Base-by-base conservation (phyloP, 2,888 invertebrate genomes). In the Troides helena region DNA sequence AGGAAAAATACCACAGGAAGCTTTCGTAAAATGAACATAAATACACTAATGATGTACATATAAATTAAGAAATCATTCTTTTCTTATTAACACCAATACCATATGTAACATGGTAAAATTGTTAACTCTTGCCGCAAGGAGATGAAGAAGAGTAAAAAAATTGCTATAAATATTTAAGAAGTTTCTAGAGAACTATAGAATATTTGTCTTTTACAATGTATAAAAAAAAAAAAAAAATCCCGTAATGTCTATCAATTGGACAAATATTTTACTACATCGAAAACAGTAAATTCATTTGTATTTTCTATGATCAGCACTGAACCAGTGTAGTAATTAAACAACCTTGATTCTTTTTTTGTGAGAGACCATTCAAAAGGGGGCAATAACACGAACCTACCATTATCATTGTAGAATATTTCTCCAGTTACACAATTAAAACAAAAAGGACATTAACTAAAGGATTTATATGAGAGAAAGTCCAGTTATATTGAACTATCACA, bases 1-100 rank as follows among this genome's bases (percentile, higher is more conserved):
- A 81, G 96, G 96, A 23, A 95, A 95, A 81, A 96, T 98, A 86
- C 98, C 98, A 2, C 93, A 95, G 0, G 96, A 96, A 84, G 98
- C 98, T 17, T 97, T 97, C 87, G 89, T 94, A 14, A 96, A 96
- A 87, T 96, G 93, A 94, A 72, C n/a, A 12, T 23, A 18, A 23
- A 12, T 23, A 12, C 53, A 5, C 70, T 70, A 58, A 71, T 57
- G 68, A 62, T 58, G 77, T 76, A 78, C 53, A 76, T 77, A 75
- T 66, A 71, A 68, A 58, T 43, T 30, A 65, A 62, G 65, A 69
- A 61, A 66, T 36, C 39, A 58, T 23, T 59, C 23, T 43, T 65
- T 66, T 66, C 25, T 59, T 66, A 50, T n/a, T 46, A 43, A 17
- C 12, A 23, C 18, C n/a, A 18, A 21, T 58, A 30, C 30, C 30